Conservation (phyloP, 2,113 vertebrate species). For the Otis tarda region DNA sequence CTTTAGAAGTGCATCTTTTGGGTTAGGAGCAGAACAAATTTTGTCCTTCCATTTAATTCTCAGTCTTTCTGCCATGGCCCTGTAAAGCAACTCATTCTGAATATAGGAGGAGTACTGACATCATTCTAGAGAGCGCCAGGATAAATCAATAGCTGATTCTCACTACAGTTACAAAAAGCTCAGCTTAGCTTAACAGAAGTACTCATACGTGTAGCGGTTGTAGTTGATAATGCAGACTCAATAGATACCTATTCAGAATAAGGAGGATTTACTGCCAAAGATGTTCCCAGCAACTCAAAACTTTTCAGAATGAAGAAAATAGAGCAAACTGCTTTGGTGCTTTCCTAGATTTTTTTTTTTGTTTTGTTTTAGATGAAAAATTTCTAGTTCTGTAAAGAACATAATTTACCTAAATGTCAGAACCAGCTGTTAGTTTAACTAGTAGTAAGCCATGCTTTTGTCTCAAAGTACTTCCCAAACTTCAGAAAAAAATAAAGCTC, state of each 20-base stretch:
- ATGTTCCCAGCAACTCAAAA: not conserved
- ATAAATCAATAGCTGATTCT: not conserved
- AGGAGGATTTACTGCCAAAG: not conserved
- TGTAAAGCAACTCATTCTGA: not conserved
- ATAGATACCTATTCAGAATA: not conserved
- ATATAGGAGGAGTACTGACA: not conserved
- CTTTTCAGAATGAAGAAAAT: not conserved
- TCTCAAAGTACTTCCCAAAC: not conserved
- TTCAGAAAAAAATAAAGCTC: not conserved
- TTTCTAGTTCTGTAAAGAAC: not conserved
- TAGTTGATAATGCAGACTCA: not conserved
- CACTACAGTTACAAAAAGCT: not conserved
- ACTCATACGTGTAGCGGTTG: accelerated
- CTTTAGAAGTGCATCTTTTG: accelerated
- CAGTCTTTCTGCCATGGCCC: not conserved
- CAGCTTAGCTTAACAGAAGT: not conserved
- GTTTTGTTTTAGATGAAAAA: not conserved
- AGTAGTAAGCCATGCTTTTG: not conserved
- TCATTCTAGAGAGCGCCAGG: not conserved
- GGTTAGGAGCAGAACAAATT: not conserved
- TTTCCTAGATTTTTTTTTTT: not conserved
- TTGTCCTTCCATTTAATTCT: not conserved
- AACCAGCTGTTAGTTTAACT: not conserved
- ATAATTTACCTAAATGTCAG: not conserved
- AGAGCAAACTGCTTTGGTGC: not conserved